Conservation (phyloP, 2,113 vertebrate species). For the Crotalus helleri region DNA sequence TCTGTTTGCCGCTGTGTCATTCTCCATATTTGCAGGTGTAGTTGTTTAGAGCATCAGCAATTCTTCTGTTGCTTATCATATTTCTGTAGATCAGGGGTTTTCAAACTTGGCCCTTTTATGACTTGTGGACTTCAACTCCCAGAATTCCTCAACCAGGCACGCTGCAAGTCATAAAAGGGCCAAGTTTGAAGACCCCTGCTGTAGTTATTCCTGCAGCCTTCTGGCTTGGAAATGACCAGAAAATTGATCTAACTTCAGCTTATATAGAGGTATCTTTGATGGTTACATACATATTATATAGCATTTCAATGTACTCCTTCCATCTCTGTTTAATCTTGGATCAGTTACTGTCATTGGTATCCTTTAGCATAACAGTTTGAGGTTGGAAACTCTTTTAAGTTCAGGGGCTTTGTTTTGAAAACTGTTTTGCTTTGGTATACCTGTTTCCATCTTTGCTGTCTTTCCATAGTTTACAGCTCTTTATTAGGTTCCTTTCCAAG, state of each 20-base stretch:
- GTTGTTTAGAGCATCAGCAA: neutral
- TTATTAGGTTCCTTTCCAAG: neutral
- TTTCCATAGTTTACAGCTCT: neutral
- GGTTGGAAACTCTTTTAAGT: neutral
- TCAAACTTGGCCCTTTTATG: no score
- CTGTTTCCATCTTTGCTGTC: neutral
- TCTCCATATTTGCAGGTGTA: neutral
- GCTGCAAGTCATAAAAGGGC: no score
- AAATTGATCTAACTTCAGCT: neutral
- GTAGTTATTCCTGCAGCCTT: neutral
- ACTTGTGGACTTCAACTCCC: no score
- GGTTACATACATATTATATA: neutral
- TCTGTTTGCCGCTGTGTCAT: neutral
- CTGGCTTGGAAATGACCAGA: neutral
- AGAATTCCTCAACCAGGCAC: no score
- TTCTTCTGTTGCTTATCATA: neutral
- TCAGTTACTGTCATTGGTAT: neutral
- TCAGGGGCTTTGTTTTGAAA: neutral
- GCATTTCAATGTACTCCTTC: neutral
- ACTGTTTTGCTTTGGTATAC: neutral
- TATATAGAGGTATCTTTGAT: neutral
- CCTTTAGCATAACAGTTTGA: neutral
- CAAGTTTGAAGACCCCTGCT: no score
- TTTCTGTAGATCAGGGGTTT: neutral
- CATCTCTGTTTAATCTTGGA: neutral